phyloP scores from a whole-genome alignment of 2,888 invertebrate genomes.

The Sympetrum striolatum region DNA sequence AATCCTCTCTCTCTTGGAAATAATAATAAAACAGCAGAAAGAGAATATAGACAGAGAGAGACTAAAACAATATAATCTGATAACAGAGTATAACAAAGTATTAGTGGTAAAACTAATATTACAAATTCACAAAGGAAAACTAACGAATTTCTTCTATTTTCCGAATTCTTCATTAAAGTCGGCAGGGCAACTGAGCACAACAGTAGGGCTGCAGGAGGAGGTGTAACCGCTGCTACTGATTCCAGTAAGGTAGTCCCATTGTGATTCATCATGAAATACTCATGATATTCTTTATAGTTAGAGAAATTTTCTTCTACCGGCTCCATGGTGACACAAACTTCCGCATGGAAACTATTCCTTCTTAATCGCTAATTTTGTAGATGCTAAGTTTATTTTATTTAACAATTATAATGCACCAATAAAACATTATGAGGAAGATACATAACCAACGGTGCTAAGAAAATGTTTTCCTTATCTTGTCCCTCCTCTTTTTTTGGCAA shows the following conservation, averaged over 20 bases:
- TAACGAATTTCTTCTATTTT: background rate
- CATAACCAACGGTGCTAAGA: too few species aligned
- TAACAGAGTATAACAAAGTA: conserved; percentile 56
- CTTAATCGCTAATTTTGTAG: too few species aligned
- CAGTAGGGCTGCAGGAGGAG: background rate
- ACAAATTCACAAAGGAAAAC: conserved; percentile 55
- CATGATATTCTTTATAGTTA: conserved; percentile 62
- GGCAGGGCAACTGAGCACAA: background rate
- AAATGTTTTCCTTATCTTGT: too few species aligned
- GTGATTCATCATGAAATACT: conserved; percentile 64
- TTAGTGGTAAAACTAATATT: conserved; percentile 54
- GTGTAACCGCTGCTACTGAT: conserved; percentile 59
- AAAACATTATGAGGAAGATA: too few species aligned
- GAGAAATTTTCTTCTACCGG: background rate
- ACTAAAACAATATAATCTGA: conserved; percentile 53
- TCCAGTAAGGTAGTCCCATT: conserved; percentile 65
- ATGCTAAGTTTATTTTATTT: too few species aligned
- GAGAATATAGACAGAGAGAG: conserved; percentile 52
- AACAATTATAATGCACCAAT: too few species aligned
- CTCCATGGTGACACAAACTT: background rate
- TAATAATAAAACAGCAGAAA: conserved; percentile 50
- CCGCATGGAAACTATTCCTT: too few species aligned
- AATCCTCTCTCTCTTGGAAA: background rate
- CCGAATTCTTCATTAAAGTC: background rate
- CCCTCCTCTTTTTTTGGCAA: too few species aligned